Evolutionary conservation across 2,113 vertebrate genomes (phyloP), one percentile per base, ranked within the genome.

Genomic region (Dicaeum eximium): DNA sequence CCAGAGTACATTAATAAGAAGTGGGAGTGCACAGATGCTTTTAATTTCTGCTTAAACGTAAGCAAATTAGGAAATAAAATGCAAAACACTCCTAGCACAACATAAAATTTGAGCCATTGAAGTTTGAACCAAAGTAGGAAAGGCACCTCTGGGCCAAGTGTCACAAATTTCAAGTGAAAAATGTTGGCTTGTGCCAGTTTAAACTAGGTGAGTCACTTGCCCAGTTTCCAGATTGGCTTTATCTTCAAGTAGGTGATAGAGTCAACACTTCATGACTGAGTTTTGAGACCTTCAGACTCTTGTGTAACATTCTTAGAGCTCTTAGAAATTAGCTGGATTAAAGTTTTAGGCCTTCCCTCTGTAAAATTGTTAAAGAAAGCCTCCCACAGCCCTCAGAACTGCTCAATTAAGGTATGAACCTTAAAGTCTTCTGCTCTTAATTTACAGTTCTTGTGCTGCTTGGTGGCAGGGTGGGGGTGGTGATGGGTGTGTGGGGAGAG

Each of bases 11-110:
- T 48, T 48, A 89, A 45, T n/a, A 45, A 2, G 3, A 81, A 72
- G 25, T 56, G 57, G 45, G 11, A 92, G 51, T 47, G 51, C 57
- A 89, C 57, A 95, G 70, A 85, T 92, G 80, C 37, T 89, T 91
- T 91, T 74, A 40, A 92, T 95, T 95, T 95, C 77, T 79, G 60
- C 57, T 84, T 81, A 45, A 73, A 93, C 92, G 45, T 61, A 92
- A 94, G 79, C 48, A 89, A 72, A 96, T 85, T 57, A 38, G 73
- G 53, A 93, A 89, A 56, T 50, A 3, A 91, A 93, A 86, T 81
- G 61, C 37, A 87, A 71, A 94, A 42, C 28, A n/a, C 10, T 73
- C 56, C n/a, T 73, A 72, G 62, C n/a, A 65, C 74, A 93, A 64
- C 25, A 17, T 94, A 71, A 93, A 86, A 50, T 64, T 84, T 83